Percentiles rank a stretch among this genome's conserved stretches.
Evolutionary conservation across 2,888 invertebrate genomes (phyloP).

Genomic region (Limulus polyphemus): DNA sequence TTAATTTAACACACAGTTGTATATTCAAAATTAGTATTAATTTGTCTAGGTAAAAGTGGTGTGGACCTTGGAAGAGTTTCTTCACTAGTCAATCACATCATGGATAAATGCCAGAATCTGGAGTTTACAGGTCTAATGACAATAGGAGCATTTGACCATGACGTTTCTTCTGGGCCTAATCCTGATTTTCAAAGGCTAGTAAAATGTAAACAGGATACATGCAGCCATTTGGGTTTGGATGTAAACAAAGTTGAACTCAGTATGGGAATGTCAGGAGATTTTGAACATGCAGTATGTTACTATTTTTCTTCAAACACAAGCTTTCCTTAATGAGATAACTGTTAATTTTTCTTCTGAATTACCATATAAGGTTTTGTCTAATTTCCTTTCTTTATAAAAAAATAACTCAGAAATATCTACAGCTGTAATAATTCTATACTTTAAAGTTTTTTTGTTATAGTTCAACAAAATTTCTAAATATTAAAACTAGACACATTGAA

Average conservation of each 20-base stretch:
- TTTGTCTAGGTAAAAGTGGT: constrained; percentile 64
- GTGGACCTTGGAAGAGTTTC: constrained; percentile 52
- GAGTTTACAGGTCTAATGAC: constrained; percentile 87
- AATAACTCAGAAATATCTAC: too few relatives aligned
- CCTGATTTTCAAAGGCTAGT: constrained; percentile 44
- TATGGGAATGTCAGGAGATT: constrained; percentile 99
- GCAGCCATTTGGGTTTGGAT: constrained; percentile 51
- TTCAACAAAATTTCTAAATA: too few relatives aligned
- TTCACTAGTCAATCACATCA: constrained; percentile 55
- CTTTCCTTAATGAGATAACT: too few relatives aligned
- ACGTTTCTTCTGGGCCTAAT: constrained; percentile 16
- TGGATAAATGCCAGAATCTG: constrained; percentile 59
- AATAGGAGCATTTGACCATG: constrained; percentile 50
- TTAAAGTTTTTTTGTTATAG: too few relatives aligned
- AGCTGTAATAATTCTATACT: too few relatives aligned
- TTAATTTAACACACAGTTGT: too few relatives aligned
- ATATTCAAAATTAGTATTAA: neutral
- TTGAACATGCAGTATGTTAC: constrained; percentile 73
- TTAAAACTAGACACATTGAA: too few relatives aligned
- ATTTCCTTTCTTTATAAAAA: too few relatives aligned
- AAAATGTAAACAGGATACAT: constrained; percentile 57
- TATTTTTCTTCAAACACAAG: too few relatives aligned
- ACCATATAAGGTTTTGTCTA: too few relatives aligned
- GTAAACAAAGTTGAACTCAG: constrained; percentile 58
- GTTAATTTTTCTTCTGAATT: too few relatives aligned